A percentile compares a stretch with the other conserved stretches of the same genome.
Conservation (phyloP, 2,888 invertebrate species). For the Trichogramma evanescens region DNA sequence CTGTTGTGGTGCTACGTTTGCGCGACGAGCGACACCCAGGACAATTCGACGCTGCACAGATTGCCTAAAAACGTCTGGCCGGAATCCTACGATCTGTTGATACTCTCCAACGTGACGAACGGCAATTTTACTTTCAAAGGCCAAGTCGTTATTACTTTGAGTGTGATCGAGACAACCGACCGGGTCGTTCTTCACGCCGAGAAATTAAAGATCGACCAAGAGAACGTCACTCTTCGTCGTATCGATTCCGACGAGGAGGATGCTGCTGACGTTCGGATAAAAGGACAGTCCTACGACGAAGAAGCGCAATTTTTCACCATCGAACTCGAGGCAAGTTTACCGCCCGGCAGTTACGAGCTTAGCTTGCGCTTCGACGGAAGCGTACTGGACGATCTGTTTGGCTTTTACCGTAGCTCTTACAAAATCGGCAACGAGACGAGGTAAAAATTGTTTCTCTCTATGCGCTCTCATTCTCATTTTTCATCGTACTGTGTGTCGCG, state of each 20-base stretch:
- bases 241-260: neutral
- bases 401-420: constrained; percentile 60
- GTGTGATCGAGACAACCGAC: constrained; percentile 35
- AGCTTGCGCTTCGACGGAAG: constrained; percentile 52
- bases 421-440: constrained; percentile 47
- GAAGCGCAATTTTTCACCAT: constrained; percentile 31
- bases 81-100: constrained; percentile 50
- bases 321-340: constrained; percentile 16
- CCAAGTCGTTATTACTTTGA: constrained; percentile 46
- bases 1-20: no score
- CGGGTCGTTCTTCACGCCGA: constrained; percentile 50
- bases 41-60: constrained; percentile 42
- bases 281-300: constrained; percentile 23
- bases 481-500: constrained; percentile 16
- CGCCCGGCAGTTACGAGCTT: constrained; percentile 46
- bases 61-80: constrained; percentile 54
- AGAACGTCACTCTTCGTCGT: constrained; percentile 18
- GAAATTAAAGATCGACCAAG: constrained; percentile 43
- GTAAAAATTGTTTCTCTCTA: constrained; percentile 41
- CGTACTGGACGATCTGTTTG: constrained; percentile 56
- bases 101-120: constrained; percentile 25
- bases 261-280: constrained; percentile 15
- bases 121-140: constrained; percentile 45
- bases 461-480: no score
- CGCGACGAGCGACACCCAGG: neutral